Conservation (phyloP, 2,797 vertebrate species). For the Mallotus villosus region DNA sequence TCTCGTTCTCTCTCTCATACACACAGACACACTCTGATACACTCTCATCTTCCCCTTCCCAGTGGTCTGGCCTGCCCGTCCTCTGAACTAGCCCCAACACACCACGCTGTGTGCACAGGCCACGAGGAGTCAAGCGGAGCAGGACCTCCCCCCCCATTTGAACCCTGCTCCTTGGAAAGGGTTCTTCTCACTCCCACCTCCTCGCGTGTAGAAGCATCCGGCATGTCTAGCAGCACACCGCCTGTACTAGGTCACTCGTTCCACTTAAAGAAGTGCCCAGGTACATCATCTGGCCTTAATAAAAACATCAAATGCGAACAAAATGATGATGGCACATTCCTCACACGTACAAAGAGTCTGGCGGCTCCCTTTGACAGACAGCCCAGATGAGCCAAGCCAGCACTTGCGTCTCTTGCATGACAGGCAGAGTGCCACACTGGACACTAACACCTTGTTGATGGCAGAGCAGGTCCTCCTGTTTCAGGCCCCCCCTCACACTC, state of each 20-base stretch:
- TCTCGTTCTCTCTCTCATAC: too few species aligned
- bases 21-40: slow-evolving; percentile 26
- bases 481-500: slow-evolving; percentile 15
- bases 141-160: background rate
- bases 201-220: too few species aligned
- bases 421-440: background rate
- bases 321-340: background rate
- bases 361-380: background rate
- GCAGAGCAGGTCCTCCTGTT: slow-evolving; percentile 39
- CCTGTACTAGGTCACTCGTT: too few species aligned
- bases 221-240: too few species aligned
- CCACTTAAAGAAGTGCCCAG: too few species aligned
- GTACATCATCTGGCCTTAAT: background rate
- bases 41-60: slow-evolving; percentile 16
- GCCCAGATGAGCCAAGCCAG: background rate
- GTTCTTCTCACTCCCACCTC: too few species aligned
- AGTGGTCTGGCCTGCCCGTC: slow-evolving; percentile 12
- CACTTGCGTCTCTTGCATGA: background rate
- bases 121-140: slow-evolving; percentile 8
- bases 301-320: background rate
- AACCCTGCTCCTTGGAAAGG: too few species aligned
- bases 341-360: slow-evolving; percentile 2
- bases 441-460: slow-evolving; percentile 49
- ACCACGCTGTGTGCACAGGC: slow-evolving; percentile 6
- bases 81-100: slow-evolving; percentile 19